Evolutionary conservation across 2,113 vertebrate species (phyloP), one percentile per base, ranked within the genome.

Genomic region (Puntigrus tetrazona): DNA sequence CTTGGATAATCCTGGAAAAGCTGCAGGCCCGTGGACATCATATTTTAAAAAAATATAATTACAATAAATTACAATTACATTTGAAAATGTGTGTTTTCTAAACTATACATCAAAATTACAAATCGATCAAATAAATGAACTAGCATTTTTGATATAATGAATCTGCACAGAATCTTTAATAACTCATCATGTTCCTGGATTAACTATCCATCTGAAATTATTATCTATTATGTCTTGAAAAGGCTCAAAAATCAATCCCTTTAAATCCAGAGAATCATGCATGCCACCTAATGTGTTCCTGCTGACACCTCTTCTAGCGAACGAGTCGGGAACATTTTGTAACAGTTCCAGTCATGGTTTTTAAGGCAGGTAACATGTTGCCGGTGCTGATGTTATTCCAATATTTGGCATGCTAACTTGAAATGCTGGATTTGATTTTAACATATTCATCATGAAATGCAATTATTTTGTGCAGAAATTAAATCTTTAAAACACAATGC

Each of bases 261-360:
- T 43, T 43, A 80, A 80, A 80, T 45, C 38, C 25, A 34, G 61
- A 27, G 27, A 63, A 67, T 47, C 73, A 50, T 16, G 45, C 9
- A 75, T 75, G 45, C 45, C 52, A 78, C 76, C 59, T 78, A 80
- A n/a, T 80, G 78, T 80, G 18, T 67, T 80, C 59, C 41, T 45
- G 38, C 27, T 80, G 59, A 50, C 41, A 80, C 59, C 59, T 67
- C 41, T 45, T 13, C 36, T 63, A 25, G n/a, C 47, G 78, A 78
- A 25, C 25, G 76, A 22, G 61, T 63, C 43, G 9, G 78, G 78
- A 34, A 67, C 78, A 80, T 80, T 80, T 67, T 80, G 61, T 80
- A n/a, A 80, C 61, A 63, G 61, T 80, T 80, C 38, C 41, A 31
- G 59, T 29, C 59, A n/a, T 36, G 63, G 18, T 25, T 63, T 63